Evolutionary conservation across 2,797 vertebrate species (phyloP), one percentile per base, ranked within the genome.

Genomic region (Valencia hispanica): DNA sequence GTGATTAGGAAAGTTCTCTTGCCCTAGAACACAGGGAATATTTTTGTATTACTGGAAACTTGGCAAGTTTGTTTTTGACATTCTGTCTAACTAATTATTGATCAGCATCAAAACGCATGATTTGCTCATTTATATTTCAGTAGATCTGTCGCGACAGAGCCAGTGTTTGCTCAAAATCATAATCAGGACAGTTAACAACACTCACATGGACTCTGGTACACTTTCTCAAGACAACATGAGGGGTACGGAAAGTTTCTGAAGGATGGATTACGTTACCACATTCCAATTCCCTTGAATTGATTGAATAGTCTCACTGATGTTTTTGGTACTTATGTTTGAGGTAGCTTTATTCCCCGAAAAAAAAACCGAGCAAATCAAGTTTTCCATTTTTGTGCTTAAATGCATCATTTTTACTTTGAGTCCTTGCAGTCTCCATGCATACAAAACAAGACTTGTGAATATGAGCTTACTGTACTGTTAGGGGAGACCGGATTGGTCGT

Each of bases 1-100:
- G 75, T 87, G 89, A 93, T 92, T 79, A 91, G 73, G 50, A 90
- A 81, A 73, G 74, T 81, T 85, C 81, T 84, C 71, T 90, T 85
- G 69, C 80, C 66, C 78, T 83, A 48, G 59, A 88, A 84, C 69
- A 75, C 79, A 59, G 39, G 63, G 81, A 91, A 84, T 84, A 78
- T 84, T 92, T 86, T 78, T 51, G 25, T 72, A 78, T 72, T 71
- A 79, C 77, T 41, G 78, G 51, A 86, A 90, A 77, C 78, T 87
- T 90, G 69, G 80, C 53, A 80, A 82, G 81, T 75, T 75, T 83
- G 77, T 89, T 91, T 92, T 89, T 89, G 80, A 88, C 76, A 81
- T 73, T 74, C 75, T 86, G 77, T 88, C 70, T 92, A 91, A 91
- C 89, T 91, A 83, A 88, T 91, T 85, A 89, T 90, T 84, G 82